phyloP scores from a whole-genome alignment of 2,888 invertebrate genomes.

The Tipula confusa region DNA sequence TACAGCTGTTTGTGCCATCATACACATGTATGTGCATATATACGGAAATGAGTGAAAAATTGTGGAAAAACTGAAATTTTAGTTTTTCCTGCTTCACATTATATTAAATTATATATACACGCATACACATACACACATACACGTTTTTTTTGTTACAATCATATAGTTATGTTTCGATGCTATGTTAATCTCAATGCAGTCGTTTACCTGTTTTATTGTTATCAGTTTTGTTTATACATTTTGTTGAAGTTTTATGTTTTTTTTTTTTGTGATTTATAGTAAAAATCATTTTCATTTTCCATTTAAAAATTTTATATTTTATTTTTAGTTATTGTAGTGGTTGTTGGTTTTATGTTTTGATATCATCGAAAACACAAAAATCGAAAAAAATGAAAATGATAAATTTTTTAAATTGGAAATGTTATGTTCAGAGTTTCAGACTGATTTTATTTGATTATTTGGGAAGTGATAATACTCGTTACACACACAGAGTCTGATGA shows the following conservation, averaged over 20 bases:
- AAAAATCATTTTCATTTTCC: background rate
- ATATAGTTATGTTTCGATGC: background rate
- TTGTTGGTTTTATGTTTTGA: background rate
- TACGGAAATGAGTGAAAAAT: background rate
- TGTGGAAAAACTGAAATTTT: background rate
- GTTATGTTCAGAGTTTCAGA: background rate
- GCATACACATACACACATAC: background rate
- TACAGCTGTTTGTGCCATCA: background rate
- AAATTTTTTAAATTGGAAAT: background rate
- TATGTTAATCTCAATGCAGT: constrained; percentile 25
- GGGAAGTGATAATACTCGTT: background rate
- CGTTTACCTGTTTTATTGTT: constrained; percentile 20
- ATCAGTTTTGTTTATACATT: background rate
- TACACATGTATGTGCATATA: background rate
- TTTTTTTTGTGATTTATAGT: background rate
- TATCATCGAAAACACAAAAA: background rate
- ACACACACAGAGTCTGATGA: background rate
- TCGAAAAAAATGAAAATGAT: constrained; percentile 3
- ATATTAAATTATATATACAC: no score
- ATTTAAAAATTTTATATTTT: background rate
- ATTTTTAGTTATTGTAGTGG: no score
- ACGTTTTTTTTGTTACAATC: background rate
- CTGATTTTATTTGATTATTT: constrained; percentile 1
- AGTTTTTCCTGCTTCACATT: background rate
- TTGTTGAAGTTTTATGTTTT: no score